Evolutionary conservation across 2,797 vertebrate species (phyloP), one percentile per base, ranked within the genome.

Genomic region (Crocidura indochinensis): DNA sequence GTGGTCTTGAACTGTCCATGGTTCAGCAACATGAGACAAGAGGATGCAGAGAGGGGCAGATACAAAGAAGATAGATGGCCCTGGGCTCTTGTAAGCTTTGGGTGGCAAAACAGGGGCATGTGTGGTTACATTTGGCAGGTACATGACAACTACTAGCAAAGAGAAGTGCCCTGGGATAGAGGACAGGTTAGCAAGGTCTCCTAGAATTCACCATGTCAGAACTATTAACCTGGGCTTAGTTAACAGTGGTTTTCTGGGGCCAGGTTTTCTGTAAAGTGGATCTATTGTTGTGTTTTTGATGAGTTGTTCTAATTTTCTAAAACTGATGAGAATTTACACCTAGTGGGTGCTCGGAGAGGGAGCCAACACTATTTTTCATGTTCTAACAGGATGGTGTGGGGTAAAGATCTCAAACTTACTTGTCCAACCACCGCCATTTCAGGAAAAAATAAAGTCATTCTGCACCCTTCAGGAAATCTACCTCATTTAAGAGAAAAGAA

Each of bases 181-280:
- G 38, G 38, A 38, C 38, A 38, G 8, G 19, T 26, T 10, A 11
- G 64, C 64, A 11, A 10, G 53, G 64, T 1, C 10, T n/a, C 6
- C 64, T 26, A 11, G 24, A 27, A 9, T 26, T 65, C 8, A 10
- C 7, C 2, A 10, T 8, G 26, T 12, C 24, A 27, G 64, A n/a
- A 65, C 24, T 62, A 24, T 17, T 6, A 47, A 69, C 1, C 38
- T 38, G 38, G 38, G 38, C 38, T 38, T 76, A 97, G 91, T 90
- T 90, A 96, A 93, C 79, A 92, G 76, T 46, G 38, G 94, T 96
- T 96, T 95, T 38, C 44, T 31, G 11, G 53, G 91, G 20, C 53
- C 38, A 38, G 38, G 38, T 38, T 38, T 38, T 38, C 38, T 38
- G 38, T 38, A 38, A 38, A 38, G 51, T 82, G 49, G 74, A 60